phyloP scores from a whole-genome alignment of 92 coral and sea anemone species.

The Bergia sp. region DNA sequence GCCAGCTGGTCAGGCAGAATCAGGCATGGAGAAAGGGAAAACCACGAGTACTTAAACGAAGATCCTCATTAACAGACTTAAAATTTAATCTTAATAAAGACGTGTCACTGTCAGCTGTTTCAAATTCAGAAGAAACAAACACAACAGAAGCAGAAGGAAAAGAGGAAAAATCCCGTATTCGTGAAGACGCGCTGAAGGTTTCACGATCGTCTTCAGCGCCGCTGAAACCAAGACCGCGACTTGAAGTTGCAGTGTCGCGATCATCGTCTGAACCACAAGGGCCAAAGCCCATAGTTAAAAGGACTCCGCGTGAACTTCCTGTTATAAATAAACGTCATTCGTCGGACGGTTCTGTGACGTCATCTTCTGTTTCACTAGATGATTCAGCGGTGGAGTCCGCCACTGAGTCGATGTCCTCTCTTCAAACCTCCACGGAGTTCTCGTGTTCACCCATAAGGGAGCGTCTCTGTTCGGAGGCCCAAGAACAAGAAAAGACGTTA shows the following conservation, averaged over 20 bases:
- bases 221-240: slow-evolving; percentile 78
- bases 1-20: not conserved
- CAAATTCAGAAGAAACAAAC: slow-evolving; percentile 49
- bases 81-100: not conserved
- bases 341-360: slow-evolving; percentile 58
- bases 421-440: slow-evolving; percentile 53
- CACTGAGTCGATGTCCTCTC: slow-evolving; percentile 42
- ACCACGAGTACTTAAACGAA: not conserved
- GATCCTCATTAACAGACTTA: slow-evolving; percentile 3
- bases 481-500: not conserved
- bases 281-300: slow-evolving; percentile 54
- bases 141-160: slow-evolving; percentile 32
- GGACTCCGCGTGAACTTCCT: slow-evolving; percentile 49
- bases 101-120: slow-evolving; percentile 12
- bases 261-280: slow-evolving; percentile 92
- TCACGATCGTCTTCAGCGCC: slow-evolving; percentile 95
- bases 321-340: slow-evolving; percentile 19
- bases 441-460: slow-evolving; percentile 50
- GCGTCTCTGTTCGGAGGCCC: slow-evolving; percentile 19
- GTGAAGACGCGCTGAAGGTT: slow-evolving; percentile 72
- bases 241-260: slow-evolving; percentile 69
- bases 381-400: slow-evolving; percentile 73
- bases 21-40: slow-evolving; percentile 20
- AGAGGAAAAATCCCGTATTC: slow-evolving; percentile 57
- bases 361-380: slow-evolving; percentile 63